Evolutionary conservation across 1,140 invertebrate genomes (phyloP).

Genomic region (Diachasma alloeum): DNA sequence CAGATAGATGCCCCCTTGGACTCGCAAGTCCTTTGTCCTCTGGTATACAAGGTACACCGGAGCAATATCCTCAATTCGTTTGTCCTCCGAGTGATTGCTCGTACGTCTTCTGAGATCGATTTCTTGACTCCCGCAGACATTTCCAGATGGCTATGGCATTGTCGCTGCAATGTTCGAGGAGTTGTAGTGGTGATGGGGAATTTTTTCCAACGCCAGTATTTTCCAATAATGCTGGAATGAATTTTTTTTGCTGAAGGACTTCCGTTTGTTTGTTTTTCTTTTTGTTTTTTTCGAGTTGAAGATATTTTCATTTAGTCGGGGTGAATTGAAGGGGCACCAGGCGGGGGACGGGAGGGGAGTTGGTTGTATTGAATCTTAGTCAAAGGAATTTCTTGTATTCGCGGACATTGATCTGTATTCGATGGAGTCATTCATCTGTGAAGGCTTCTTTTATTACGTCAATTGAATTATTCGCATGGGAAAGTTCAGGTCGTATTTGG

Average conservation of each 20-base stretch:
- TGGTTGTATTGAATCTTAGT: neutral
- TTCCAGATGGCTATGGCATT: neutral
- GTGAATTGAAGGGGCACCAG: too few species aligned
- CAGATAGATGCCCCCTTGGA: neutral
- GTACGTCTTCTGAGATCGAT: slow-evolving; percentile 6
- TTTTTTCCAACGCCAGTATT: neutral
- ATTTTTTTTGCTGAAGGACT: neutral
- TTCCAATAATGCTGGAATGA: neutral
- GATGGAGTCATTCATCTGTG: too few species aligned
- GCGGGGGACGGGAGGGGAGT: too few species aligned
- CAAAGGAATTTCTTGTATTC: neutral
- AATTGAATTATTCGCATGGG: too few species aligned
- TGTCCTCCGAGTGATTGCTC: slow-evolving; percentile 7
- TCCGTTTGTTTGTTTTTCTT: neutral
- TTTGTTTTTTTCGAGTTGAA: neutral
- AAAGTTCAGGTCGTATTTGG: too few species aligned
- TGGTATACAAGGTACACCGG: neutral
- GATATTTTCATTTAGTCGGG: too few species aligned
- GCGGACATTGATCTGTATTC: too few species aligned
- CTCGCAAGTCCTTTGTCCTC: neutral
- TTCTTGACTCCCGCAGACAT: neutral
- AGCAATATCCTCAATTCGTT: slow-evolving; percentile 10
- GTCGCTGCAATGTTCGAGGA: neutral
- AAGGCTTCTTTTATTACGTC: too few species aligned
- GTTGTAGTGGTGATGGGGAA: neutral